Percentiles rank a stretch among this genome's conserved stretches.
Evolutionary conservation across 1,140 invertebrate species (phyloP).

Genomic region (Fragariocoptes setiger): DNA sequence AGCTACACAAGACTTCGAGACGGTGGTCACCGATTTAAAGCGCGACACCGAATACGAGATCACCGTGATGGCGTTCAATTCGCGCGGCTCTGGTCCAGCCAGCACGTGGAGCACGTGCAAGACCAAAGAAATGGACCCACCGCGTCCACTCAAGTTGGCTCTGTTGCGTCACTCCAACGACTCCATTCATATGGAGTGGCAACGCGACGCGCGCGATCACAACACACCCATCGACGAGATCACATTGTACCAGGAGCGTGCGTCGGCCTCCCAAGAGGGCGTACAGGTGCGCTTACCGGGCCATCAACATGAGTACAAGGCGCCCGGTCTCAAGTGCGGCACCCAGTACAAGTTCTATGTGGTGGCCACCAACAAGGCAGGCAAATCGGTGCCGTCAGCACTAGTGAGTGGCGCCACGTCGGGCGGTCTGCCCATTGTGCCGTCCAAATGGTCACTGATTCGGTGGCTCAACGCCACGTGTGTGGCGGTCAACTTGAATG

Average conservation of each 20-base stretch:
- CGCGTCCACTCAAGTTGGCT: neutral
- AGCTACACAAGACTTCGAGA: neutral
- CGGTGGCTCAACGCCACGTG: neutral
- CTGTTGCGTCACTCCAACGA: neutral
- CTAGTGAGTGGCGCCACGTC: neutral
- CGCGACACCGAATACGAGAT: slow-evolving; percentile 32
- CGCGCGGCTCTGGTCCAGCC: slow-evolving; percentile 13
- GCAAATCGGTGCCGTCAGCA: neutral
- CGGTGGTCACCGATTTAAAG: slow-evolving; percentile 27
- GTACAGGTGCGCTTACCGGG: neutral
- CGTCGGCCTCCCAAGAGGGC: too few species aligned
- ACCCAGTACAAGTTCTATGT: slow-evolving; percentile 7
- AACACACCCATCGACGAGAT: neutral
- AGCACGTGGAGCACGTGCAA: neutral
- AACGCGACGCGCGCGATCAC: neutral
- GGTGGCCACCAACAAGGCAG: slow-evolving; percentile 9
- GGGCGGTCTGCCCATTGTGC: neutral
- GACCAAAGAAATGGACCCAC: neutral
- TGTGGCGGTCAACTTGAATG: neutral
- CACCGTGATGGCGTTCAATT: slow-evolving; percentile 17
- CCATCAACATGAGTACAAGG: slow-evolving; percentile 1
- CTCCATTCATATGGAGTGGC: neutral
- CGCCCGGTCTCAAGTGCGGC: slow-evolving; percentile 1
- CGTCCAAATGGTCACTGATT: neutral
- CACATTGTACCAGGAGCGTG: slow-evolving; percentile 1